Evolutionary conservation across 1,140 invertebrate genomes (phyloP).

Genomic region (Meloidogyne hapla): DNA sequence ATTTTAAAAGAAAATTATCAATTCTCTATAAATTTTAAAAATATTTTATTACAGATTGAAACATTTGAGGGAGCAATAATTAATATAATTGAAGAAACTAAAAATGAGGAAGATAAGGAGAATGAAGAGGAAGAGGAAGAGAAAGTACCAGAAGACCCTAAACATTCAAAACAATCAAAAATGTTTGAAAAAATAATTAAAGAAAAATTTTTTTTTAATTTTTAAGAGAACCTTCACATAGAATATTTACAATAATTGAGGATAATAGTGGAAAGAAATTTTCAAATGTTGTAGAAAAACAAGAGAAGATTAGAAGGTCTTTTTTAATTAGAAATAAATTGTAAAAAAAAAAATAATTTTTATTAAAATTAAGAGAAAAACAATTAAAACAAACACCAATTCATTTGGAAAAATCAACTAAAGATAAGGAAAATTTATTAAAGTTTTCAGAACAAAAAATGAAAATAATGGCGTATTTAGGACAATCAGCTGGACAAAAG

Average conservation of each 20-base stretch:
- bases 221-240: neutral
- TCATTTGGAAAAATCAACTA: neutral
- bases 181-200: neutral
- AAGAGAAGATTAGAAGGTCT: neutral
- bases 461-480: conserved; percentile 21
- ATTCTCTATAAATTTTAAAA: too few relatives aligned
- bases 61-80: too few relatives aligned
- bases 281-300: neutral
- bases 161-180: too few relatives aligned
- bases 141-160: neutral
- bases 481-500: neutral
- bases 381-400: neutral
- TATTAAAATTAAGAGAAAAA: neutral
- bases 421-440: neutral
- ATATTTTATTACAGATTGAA: too few relatives aligned
- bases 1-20: too few relatives aligned
- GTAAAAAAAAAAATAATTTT: neutral
- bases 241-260: conserved; percentile 1
- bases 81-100: too few relatives aligned
- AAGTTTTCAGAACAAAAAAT: conserved; percentile 13
- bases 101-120: too few relatives aligned
- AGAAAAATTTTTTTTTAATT: neutral
- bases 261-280: neutral
- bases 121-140: neutral
- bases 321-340: neutral